These are phyloP conservation scores for Hippocampus kuda DNA, from an alignment of 2,797 vertebrate species.

Conservation along the genomic window DNA sequence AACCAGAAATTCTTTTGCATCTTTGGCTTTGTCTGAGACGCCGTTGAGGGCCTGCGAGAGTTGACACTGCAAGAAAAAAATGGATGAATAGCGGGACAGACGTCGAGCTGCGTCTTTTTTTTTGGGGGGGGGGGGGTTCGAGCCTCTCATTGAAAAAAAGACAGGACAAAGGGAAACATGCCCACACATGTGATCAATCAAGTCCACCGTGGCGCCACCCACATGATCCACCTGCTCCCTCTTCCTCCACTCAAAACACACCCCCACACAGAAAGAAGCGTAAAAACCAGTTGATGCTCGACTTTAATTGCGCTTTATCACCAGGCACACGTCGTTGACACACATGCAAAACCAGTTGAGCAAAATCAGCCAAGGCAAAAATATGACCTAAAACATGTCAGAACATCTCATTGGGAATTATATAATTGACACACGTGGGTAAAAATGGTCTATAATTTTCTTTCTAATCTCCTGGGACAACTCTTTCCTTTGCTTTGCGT, in stretches of 20 bases:
- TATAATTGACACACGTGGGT: too few relatives aligned
- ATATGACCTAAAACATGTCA: too few relatives aligned
- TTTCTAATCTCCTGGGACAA: too few relatives aligned
- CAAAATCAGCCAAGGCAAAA: too few relatives aligned
- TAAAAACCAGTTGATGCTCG: not conserved
- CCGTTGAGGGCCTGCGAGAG: conserved; percentile 93
- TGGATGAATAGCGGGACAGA: not conserved
- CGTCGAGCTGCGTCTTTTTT: not conserved
- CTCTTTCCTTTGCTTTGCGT: too few relatives aligned
- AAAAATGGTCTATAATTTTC: too few relatives aligned
- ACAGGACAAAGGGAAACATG: conserved; percentile 2
- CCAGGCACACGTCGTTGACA: too few relatives aligned
- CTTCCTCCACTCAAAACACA: conserved; percentile 18
- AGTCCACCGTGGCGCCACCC: conserved; percentile 35
- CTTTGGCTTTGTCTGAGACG: conserved; percentile 94
- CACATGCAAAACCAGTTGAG: too few relatives aligned
- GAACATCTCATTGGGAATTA: too few relatives aligned
- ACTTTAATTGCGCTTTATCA: not conserved
- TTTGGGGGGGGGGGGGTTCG: not conserved
- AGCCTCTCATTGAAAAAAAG: not conserved
- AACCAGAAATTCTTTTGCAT: conserved; percentile 95
- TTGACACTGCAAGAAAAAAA: conserved; percentile 72
- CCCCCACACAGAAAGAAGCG: not conserved
- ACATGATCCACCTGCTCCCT: conserved; percentile 48
- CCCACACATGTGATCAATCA: conserved; percentile 45